Conservation (phyloP, 2,113 vertebrate genomes). For the Polyodon spathula region DNA sequence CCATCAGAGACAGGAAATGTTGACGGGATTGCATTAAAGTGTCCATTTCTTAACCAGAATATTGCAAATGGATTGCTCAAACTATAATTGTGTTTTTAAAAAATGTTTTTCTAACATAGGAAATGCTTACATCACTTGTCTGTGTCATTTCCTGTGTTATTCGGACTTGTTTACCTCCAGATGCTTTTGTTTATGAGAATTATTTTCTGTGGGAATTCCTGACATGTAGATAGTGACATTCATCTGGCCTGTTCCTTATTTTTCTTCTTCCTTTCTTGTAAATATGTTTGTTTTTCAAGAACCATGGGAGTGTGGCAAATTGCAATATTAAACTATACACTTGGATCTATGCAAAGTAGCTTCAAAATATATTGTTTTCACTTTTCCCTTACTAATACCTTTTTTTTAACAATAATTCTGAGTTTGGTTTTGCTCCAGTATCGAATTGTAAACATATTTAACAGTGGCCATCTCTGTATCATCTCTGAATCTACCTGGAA, state of each 20-base stretch:
- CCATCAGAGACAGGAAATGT: slow-evolving; percentile 3
- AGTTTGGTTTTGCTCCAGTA: no score
- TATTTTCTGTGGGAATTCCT: background rate
- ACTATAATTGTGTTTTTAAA: background rate
- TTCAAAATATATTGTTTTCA: no score
- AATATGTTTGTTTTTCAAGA: background rate
- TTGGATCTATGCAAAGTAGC: no score
- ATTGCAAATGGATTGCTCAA: background rate
- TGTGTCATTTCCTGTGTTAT: slow-evolving; percentile 1
- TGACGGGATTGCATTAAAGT: background rate
- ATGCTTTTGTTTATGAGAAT: background rate
- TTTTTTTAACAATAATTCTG: no score
- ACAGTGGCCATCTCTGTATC: no score
- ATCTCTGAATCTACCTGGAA: no score
- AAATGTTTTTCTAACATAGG: background rate
- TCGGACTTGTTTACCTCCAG: background rate
- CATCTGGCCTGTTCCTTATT: background rate
- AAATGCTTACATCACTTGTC: background rate
- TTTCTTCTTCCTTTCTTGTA: background rate
- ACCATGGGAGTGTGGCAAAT: no score
- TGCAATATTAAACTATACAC: no score
- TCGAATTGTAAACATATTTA: no score
- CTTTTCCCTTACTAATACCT: no score
- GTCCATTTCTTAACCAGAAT: background rate
- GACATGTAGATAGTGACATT: background rate